phyloP scores from a whole-genome alignment of 2,797 vertebrate genomes.

The Lophotriccus pileatus region DNA sequence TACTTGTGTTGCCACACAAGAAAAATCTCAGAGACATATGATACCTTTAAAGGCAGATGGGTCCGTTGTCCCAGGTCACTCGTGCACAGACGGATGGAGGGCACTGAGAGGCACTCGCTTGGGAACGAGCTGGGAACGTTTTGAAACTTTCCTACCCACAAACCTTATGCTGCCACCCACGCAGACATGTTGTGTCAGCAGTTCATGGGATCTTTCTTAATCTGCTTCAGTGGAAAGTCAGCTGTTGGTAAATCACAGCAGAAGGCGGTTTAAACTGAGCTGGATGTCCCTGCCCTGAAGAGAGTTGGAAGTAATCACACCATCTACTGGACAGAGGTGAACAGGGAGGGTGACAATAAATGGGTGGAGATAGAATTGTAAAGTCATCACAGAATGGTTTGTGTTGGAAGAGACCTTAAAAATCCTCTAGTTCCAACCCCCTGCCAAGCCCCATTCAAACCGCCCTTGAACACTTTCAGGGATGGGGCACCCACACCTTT shows the following conservation, averaged over 20 bases:
- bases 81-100: neutral
- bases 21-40: neutral
- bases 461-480: neutral
- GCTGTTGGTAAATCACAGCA: neutral
- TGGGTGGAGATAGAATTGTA: neutral
- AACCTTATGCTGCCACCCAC: constrained; percentile 33
- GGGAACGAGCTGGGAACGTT: neutral
- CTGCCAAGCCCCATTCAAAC: neutral
- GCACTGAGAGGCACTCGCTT: neutral
- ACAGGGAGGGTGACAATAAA: neutral
- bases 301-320: rapidly evolving
- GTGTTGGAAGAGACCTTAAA: neutral
- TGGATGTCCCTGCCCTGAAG: neutral
- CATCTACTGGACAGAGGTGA: neutral
- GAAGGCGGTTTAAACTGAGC: neutral
- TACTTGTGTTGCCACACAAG: neutral
- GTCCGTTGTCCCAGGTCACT: neutral
- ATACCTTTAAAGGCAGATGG: neutral
- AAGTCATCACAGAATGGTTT: neutral
- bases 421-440: neutral
- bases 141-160: constrained; percentile 36
- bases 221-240: neutral
- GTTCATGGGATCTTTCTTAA: neutral
- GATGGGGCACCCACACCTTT: neutral
- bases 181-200: neutral